Evolutionary conservation across 1,140 invertebrate species (phyloP).

Genomic region (Micrasema minimum): DNA sequence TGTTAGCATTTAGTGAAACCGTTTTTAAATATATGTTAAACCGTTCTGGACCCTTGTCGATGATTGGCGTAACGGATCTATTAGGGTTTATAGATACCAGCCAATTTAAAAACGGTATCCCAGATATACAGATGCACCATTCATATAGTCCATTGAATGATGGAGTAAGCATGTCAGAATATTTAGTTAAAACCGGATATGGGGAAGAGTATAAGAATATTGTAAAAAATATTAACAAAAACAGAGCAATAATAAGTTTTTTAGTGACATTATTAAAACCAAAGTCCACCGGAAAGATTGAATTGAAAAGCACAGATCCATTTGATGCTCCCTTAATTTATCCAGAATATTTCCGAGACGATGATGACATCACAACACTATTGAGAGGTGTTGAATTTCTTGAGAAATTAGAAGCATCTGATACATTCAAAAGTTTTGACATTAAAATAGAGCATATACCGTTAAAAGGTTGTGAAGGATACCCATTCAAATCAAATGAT

Average conservation of each 20-base stretch:
- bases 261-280: slow-evolving; percentile 66
- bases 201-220: slow-evolving; percentile 26
- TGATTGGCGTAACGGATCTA: slow-evolving; percentile 24
- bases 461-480: slow-evolving; percentile 59
- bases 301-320: slow-evolving; percentile 69
- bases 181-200: slow-evolving; percentile 31
- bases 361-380: slow-evolving; percentile 66
- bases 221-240: slow-evolving; percentile 55
- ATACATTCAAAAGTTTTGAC: slow-evolving; percentile 60
- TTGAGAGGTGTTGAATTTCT: slow-evolving; percentile 67
- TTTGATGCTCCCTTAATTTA: slow-evolving; percentile 72
- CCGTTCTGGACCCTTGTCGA: too few relatives aligned
- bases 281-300: slow-evolving; percentile 69
- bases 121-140: slow-evolving; percentile 44
- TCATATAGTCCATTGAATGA: slow-evolving; percentile 38
- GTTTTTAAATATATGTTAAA: too few relatives aligned
- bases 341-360: slow-evolving; percentile 72
- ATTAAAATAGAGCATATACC: slow-evolving; percentile 59
- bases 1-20: too few relatives aligned
- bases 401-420: slow-evolving; percentile 64
- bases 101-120: slow-evolving; percentile 21
- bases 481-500: slow-evolving; percentile 60
- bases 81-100: slow-evolving; percentile 53
- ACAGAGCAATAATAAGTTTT: slow-evolving; percentile 59
- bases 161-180: not conserved